A percentile compares a stretch with the other conserved stretches of the same genome.
These are phyloP conservation scores for Podotricha telesiphe DNA, from an alignment of 2,888 invertebrate species.

Conservation along the genomic window DNA sequence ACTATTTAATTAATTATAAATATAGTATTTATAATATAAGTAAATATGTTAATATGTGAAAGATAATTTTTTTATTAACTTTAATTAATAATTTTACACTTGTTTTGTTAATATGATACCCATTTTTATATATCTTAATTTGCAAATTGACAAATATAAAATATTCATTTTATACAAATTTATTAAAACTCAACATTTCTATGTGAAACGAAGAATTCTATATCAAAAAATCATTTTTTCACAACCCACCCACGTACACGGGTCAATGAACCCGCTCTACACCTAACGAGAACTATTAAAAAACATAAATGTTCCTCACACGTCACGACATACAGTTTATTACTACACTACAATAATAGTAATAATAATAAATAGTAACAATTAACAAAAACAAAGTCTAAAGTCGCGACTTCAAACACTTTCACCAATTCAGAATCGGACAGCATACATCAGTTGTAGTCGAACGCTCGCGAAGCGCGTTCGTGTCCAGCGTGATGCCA, in stretches of 20 bases:
- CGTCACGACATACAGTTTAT: constrained; percentile 23
- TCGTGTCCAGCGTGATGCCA: constrained; percentile 47
- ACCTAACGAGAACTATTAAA: neutral
- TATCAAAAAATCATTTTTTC: neutral
- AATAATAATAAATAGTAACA: neutral
- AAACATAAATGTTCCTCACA: neutral
- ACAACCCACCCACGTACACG: neutral
- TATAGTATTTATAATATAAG: too few species aligned
- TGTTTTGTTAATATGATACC: too few species aligned
- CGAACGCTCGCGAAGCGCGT: constrained; percentile 46
- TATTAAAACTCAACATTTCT: neutral
- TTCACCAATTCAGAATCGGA: constrained; percentile 46
- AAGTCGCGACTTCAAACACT: constrained; percentile 49
- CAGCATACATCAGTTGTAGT: constrained; percentile 35
- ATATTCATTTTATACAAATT: too few species aligned
- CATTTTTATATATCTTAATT: too few species aligned
- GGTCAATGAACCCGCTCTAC: neutral
- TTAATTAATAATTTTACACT: too few species aligned
- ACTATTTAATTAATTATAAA: too few species aligned
- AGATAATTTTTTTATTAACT: too few species aligned
- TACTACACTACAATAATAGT: constrained; percentile 19
- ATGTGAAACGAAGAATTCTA: neutral
- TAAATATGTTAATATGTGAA: too few species aligned
- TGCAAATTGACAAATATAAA: too few species aligned
- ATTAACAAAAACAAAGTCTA: constrained; percentile 48